Evolutionary conservation across 2,888 invertebrate species (phyloP).

Genomic region (Parasteatoda lunata): DNA sequence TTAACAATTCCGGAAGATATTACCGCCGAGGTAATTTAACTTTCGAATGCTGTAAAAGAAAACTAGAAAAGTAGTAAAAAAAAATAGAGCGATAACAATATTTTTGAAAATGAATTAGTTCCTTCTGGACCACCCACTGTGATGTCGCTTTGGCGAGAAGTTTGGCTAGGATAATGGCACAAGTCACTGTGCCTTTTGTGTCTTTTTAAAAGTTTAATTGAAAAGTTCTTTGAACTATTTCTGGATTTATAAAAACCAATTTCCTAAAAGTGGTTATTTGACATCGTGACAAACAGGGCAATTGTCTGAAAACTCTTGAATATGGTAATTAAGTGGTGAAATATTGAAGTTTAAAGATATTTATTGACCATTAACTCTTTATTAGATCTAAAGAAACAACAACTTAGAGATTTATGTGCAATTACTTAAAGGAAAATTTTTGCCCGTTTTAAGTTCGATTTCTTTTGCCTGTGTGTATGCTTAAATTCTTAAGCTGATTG

Average conservation of each 20-base stretch:
- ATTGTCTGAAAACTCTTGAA: background rate
- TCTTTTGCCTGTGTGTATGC: too few relatives aligned
- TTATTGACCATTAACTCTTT: slow-evolving; percentile 2
- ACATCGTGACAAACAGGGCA: background rate
- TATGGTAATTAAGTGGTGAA: background rate
- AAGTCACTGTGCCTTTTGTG: background rate
- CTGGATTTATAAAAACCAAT: background rate
- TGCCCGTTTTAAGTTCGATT: too few relatives aligned
- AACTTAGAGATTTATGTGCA: background rate
- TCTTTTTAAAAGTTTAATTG: background rate
- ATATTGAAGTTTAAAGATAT: background rate
- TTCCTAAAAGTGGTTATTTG: background rate
- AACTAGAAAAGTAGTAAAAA: background rate
- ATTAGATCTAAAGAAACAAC: background rate
- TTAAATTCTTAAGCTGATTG: too few relatives aligned
- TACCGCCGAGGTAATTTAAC: background rate
- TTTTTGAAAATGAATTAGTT: background rate
- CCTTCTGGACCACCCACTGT: background rate
- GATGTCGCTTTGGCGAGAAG: background rate
- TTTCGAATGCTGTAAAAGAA: background rate
- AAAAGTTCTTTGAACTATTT: background rate
- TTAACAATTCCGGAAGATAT: background rate
- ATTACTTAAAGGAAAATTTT: background rate
- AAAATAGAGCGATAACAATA: background rate
- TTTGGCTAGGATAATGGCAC: background rate